Percentiles rank a stretch among this genome's conserved stretches.
These are phyloP conservation scores for Aramus guarauna DNA, from an alignment of 2,113 vertebrate species.

Conservation along the genomic window DNA sequence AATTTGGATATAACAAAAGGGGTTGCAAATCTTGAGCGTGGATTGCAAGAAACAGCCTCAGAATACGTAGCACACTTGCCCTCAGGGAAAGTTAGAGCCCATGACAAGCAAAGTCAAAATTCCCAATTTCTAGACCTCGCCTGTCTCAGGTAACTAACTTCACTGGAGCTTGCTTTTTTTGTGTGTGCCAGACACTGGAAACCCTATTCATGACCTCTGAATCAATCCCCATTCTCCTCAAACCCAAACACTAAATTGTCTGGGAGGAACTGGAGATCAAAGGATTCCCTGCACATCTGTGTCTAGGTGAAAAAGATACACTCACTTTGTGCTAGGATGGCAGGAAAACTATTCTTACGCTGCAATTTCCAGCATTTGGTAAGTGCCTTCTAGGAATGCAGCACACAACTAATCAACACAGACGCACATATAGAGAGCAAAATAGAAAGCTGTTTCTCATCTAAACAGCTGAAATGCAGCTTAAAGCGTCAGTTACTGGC, in stretches of 20 bases:
- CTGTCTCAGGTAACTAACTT: constrained; percentile 23
- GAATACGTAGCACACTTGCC: background rate
- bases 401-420: background rate
- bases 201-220: background rate
- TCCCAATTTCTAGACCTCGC: background rate
- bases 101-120: constrained; percentile 19
- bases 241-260: background rate
- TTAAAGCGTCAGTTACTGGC: constrained; percentile 28
- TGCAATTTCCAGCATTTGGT: background rate
- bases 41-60: background rate
- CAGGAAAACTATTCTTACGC: background rate
- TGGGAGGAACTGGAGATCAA: constrained; percentile 30
- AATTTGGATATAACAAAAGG: constrained; percentile 21
- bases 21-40: background rate
- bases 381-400: constrained; percentile 54
- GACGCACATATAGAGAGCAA: background rate
- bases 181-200: background rate
- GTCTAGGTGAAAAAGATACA: constrained; percentile 24
- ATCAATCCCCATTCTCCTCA: background rate
- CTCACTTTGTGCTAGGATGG: background rate
- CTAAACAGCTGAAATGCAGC: constrained; percentile 57
- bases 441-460: constrained; percentile 56
- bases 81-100: constrained; percentile 38
- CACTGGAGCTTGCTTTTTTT: background rate
- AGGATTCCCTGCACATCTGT: constrained; percentile 28